Evolutionary conservation across 2,888 invertebrate species (phyloP).

Genomic region (Aquatica leii): DNA sequence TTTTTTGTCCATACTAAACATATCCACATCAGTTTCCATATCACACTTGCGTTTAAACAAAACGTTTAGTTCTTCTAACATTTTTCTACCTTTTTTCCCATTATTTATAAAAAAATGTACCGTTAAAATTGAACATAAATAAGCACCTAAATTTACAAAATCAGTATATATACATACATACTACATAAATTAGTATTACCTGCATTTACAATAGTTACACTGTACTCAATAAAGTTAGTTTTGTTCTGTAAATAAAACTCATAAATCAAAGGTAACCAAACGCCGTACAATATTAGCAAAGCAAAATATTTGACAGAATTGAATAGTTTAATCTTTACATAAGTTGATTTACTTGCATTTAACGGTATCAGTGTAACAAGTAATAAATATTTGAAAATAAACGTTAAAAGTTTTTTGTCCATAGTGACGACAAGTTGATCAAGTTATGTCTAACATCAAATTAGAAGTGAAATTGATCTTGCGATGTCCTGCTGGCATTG

Average conservation of each 20-base stretch:
- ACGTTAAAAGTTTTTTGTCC: too few species aligned
- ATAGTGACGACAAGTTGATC: too few species aligned
- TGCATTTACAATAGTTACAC: neutral
- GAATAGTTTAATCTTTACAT: too few species aligned
- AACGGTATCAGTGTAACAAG: too few species aligned
- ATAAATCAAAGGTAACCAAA: constrained; percentile 1
- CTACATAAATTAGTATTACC: neutral
- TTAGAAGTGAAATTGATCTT: too few species aligned
- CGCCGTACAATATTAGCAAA: too few species aligned
- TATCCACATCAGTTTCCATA: neutral
- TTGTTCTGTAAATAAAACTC: neutral
- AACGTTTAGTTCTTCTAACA: constrained; percentile 8
- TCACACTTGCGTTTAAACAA: constrained; percentile 14
- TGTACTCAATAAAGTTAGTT: neutral
- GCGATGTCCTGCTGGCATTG: too few species aligned
- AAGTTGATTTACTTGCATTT: too few species aligned
- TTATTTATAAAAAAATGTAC: constrained; percentile 16
- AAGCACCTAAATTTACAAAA: constrained; percentile 17
- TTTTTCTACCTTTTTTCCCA: neutral
- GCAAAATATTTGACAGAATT: too few species aligned
- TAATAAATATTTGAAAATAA: too few species aligned
- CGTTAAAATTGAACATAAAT: constrained; percentile 16
- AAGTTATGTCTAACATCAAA: too few species aligned
- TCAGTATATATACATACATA: neutral
- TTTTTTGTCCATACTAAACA: constrained; percentile 5